phyloP scores from a whole-genome alignment of 2,888 invertebrate species.

The Alcis repandata region DNA sequence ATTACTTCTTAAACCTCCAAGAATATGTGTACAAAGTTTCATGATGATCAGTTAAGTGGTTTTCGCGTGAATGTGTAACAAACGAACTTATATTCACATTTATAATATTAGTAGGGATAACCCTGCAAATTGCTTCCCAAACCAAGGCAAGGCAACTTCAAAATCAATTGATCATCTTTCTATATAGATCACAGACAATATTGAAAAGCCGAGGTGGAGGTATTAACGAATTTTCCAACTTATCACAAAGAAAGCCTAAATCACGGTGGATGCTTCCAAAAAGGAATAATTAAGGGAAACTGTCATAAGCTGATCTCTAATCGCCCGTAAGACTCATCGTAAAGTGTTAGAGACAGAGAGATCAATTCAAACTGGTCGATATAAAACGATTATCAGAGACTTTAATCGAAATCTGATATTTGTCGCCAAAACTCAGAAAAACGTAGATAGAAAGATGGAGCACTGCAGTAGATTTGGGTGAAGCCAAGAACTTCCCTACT shows the following conservation, averaged over 20 bases:
- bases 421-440: no score
- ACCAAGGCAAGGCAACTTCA: slow-evolving; percentile 8
- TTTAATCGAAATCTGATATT: slow-evolving; percentile 72
- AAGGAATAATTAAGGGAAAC: slow-evolving; percentile 52
- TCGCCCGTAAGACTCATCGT: neutral
- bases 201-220: slow-evolving; percentile 34
- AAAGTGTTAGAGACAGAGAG: slow-evolving; percentile 1
- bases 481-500: no score
- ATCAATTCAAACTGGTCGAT: slow-evolving; percentile 23
- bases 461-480: no score
- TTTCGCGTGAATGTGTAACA: no score
- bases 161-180: slow-evolving; percentile 24
- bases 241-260: slow-evolving; percentile 53
- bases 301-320: slow-evolving; percentile 22
- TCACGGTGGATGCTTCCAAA: slow-evolving; percentile 58
- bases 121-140: neutral
- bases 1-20: no score
- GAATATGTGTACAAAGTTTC: no score
- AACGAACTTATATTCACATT: no score
- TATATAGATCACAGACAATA: slow-evolving; percentile 31
- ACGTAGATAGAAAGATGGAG: no score
- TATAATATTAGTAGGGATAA: no score
- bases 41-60: no score
- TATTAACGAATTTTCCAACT: slow-evolving; percentile 32
- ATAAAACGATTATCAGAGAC: slow-evolving; percentile 25